Evolutionary conservation across 2,888 invertebrate species (phyloP).

Genomic region (Scaptomyza polygonia): DNA sequence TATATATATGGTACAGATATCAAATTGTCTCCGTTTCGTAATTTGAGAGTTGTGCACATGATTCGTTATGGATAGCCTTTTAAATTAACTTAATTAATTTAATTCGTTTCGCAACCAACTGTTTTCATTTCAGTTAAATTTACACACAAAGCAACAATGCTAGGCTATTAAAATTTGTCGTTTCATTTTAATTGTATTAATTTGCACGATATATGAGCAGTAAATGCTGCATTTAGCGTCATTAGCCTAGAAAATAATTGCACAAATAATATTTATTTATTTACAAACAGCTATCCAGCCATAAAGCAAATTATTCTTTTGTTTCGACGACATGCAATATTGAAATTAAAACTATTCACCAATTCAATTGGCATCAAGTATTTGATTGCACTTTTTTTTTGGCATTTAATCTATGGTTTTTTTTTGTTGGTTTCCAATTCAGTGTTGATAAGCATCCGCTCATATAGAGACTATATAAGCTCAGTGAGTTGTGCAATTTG

Average conservation of each 20-base stretch:
- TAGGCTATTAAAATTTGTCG: not conserved
- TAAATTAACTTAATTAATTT: slow-evolving; percentile 1
- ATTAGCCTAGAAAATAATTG: slow-evolving; percentile 22
- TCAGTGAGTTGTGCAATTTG: not conserved
- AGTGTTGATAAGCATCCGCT: slow-evolving; percentile 5
- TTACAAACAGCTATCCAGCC: not conserved
- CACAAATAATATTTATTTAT: slow-evolving; percentile 4
- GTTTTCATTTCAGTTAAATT: not conserved
- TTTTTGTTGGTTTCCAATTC: not conserved
- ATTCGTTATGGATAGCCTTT: not conserved
- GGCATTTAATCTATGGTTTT: slow-evolving; percentile 8
- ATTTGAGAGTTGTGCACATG: too few species aligned
- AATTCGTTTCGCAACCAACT: not conserved
- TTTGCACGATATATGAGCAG: not conserved
- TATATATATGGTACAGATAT: too few species aligned
- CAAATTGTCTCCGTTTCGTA: not conserved
- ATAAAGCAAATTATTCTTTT: slow-evolving; percentile 10
- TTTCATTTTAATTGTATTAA: slow-evolving; percentile 2
- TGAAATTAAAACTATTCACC: slow-evolving; percentile 28
- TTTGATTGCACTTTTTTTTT: slow-evolving; percentile 37
- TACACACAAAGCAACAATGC: not conserved
- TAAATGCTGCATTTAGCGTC: slow-evolving; percentile 2
- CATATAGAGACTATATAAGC: slow-evolving; percentile 49
- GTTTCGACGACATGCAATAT: slow-evolving; percentile 30
- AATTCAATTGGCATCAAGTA: slow-evolving; percentile 9